Conservation (phyloP, 30 jellyfish, hydroid and myxozoan species). For the Aurelia aurita region DNA sequence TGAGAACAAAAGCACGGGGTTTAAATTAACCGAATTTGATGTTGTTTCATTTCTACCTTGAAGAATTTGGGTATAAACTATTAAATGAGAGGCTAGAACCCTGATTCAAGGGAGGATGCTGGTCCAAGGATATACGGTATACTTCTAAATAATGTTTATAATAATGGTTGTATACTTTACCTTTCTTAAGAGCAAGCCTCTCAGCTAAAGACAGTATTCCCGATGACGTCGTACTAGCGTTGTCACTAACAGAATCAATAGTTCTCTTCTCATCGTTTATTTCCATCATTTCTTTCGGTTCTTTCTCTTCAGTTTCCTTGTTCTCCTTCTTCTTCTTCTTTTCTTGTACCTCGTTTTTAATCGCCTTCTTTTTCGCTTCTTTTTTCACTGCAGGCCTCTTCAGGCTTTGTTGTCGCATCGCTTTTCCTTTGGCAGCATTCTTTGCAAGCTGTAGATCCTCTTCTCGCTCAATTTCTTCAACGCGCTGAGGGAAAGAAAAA, state of each 20-base stretch:
- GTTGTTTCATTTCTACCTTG: too few species aligned
- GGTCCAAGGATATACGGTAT: too few species aligned
- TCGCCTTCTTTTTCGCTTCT: conserved; percentile 10
- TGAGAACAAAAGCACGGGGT: too few species aligned
- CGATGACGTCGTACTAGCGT: conserved; percentile 25
- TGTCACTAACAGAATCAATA: conserved; percentile 20
- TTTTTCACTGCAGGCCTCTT: conserved; percentile 5
- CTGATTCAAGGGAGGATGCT: too few species aligned
- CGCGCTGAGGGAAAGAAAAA: conserved; percentile 50
- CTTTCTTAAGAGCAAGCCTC: conserved; percentile 78
- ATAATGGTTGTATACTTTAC: conserved; percentile 16
- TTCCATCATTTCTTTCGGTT: not conserved
- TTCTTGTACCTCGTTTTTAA: not conserved
- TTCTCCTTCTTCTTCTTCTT: conserved; percentile 35
- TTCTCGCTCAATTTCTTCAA: conserved; percentile 80
- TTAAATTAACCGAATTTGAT: too few species aligned
- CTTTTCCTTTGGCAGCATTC: conserved; percentile 48
- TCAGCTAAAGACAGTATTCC: conserved; percentile 79
- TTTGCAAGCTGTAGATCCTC: conserved; percentile 57
- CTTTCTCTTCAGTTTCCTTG: conserved; percentile 1
- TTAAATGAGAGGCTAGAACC: too few species aligned
- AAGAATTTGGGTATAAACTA: too few species aligned
- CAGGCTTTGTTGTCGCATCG: conserved; percentile 22
- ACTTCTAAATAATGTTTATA: not conserved
- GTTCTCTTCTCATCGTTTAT: not conserved